Conservation (phyloP, 2,113 vertebrate species). For the Aleadryas rufinucha region DNA sequence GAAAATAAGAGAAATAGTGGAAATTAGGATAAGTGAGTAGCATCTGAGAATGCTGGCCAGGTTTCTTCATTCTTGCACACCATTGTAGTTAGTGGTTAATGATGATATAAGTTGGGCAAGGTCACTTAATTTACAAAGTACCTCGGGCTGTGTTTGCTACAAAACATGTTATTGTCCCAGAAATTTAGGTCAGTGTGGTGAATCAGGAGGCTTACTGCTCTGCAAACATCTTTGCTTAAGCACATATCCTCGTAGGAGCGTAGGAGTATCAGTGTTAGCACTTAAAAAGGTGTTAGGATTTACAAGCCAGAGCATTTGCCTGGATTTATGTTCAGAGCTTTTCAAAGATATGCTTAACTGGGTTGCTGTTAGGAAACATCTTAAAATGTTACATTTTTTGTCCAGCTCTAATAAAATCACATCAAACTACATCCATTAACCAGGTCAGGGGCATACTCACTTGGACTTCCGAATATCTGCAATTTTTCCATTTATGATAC, state of each 20-base stretch:
- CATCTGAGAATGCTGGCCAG: neutral
- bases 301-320: neutral
- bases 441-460: neutral
- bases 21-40: neutral
- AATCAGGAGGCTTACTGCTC: neutral
- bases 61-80: neutral
- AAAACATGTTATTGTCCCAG: neutral
- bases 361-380: neutral
- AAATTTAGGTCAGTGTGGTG: neutral
- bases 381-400: neutral
- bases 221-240: neutral
- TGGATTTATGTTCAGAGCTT: neutral
- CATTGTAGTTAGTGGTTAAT: neutral
- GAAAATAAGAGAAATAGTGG: neutral
- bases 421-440: neutral
- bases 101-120: neutral
- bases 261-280: neutral
- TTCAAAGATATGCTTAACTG: neutral
- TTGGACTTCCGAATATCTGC: neutral
- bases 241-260: neutral
- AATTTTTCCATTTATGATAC: neutral
- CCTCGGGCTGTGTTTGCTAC: neutral
- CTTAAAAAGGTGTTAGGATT: neutral
- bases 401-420: neutral
- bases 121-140: neutral